Base-by-base conservation (phyloP, 2,113 vertebrate genomes). In the Piprites chloris region DNA sequence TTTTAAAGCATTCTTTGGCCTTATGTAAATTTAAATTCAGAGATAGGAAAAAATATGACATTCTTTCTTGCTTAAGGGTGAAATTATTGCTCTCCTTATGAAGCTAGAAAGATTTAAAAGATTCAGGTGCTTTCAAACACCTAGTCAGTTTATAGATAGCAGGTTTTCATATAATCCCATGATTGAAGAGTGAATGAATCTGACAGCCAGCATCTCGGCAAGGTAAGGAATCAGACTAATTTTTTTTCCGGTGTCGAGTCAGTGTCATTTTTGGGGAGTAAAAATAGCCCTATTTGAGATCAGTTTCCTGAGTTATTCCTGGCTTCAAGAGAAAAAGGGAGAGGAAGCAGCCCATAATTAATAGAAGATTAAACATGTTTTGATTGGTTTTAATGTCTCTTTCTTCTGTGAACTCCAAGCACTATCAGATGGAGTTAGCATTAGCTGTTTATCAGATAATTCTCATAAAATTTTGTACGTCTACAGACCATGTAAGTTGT, bases 121-220 rank as follows among this genome's bases (percentile, higher is more conserved):
- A 91, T 77, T 82, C 41, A 75, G 49, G 68, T 94, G 22, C 67
- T 93, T 97, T 94, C 53, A 83, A 80, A 91, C 41, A 85, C 59
- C 50, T 61, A 67, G 68, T 75, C 90, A 93, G 78, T 95, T 87
- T 93, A 88, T 81, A 96, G 92, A 94, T 84, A 96, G 52, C 32
- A 67, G 56, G 67, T 86, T 92, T 84, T 75, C 44, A 49, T 88
- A 74, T 93, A 93, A 90, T 88, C 79, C 52, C 28, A 44, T 88
- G 93, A 93, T 30, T 89, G 90, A 92, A 80, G 50, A 90, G 94
- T 61, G 21, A 90, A 74, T 53, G 32, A 93, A 72, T 74, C 68
- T 84, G 72, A 65, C 79, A 94, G 85, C 14, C 50, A 87, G 33
- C 19, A 66, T 42, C 61, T 78, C 4, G 1, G 65, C 30, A 50